phyloP scores from a whole-genome alignment of 2,888 invertebrate species.

The Metopia argyrocephala region DNA sequence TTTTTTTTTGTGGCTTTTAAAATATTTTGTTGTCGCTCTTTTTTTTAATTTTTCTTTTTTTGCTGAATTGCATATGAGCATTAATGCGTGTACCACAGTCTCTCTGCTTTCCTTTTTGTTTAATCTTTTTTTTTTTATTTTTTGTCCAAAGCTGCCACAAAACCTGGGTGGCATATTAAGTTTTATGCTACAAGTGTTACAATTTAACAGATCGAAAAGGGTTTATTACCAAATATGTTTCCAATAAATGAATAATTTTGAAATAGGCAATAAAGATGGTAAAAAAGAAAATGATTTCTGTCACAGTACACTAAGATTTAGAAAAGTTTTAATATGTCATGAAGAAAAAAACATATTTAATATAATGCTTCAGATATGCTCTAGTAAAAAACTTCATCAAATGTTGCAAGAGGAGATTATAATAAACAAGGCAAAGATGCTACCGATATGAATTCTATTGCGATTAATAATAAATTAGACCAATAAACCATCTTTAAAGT shows the following conservation, averaged over 20 bases:
- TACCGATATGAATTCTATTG: too few relatives aligned
- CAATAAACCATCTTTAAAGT: too few relatives aligned
- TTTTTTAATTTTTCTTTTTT: slow-evolving; percentile 17
- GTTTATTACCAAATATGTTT: not conserved
- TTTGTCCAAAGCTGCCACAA: not conserved
- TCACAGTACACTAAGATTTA: too few relatives aligned
- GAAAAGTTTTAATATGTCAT: too few relatives aligned
- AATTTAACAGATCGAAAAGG: not conserved
- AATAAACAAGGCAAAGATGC: too few relatives aligned
- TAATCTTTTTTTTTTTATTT: not conserved
- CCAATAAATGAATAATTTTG: not conserved
- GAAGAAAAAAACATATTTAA: too few relatives aligned
- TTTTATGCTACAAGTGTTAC: slow-evolving; percentile 39
- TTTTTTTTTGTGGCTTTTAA: too few relatives aligned
- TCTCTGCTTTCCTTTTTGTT: not conserved
- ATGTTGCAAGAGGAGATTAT: too few relatives aligned
- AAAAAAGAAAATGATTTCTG: too few relatives aligned
- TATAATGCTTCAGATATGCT: too few relatives aligned
- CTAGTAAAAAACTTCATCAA: too few relatives aligned
- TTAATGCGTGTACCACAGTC: slow-evolving; percentile 51
- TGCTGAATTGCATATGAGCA: slow-evolving; percentile 38
- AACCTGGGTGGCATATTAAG: slow-evolving; percentile 45
- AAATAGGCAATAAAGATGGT: not conserved
- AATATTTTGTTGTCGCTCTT: not conserved
- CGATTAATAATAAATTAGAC: too few relatives aligned